phyloP scores from a whole-genome alignment of 2,888 invertebrate species.

The Morpho achilles region DNA sequence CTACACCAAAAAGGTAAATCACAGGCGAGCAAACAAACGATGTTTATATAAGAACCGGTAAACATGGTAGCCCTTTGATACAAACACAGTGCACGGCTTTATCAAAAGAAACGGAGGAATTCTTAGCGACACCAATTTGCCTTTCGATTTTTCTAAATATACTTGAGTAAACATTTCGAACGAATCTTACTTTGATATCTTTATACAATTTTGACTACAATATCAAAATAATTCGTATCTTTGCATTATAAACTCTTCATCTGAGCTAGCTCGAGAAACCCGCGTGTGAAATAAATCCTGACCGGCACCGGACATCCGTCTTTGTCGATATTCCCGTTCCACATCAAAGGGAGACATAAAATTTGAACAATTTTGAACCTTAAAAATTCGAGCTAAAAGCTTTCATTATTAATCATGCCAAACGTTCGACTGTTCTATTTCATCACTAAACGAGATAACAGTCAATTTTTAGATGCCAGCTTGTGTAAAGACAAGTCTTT shows the following conservation, averaged over 20 bases:
- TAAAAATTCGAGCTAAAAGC: constrained; percentile 40
- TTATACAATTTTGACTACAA: background rate
- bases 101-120: constrained; percentile 69
- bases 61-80: constrained; percentile 58
- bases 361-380: constrained; percentile 57
- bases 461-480: background rate
- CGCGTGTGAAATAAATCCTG: constrained; percentile 77
- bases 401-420: constrained; percentile 29
- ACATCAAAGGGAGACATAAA: constrained; percentile 71
- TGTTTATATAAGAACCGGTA: constrained; percentile 60
- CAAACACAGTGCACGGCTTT: constrained; percentile 50
- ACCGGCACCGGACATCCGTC: constrained; percentile 79
- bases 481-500: too few species aligned
- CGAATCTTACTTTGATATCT: background rate
- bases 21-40: constrained; percentile 53
- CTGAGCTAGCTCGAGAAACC: constrained; percentile 42
- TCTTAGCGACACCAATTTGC: constrained; percentile 43
- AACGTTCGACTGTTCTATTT: constrained; percentile 57
- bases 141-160: constrained; percentile 23
- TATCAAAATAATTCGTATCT: background rate
- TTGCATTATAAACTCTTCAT: constrained; percentile 27
- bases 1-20: constrained; percentile 53
- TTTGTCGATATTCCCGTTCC: constrained; percentile 76
- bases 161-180: constrained; percentile 9
- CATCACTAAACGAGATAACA: constrained; percentile 55